Base-by-base conservation (phyloP, 2,113 vertebrate species). In the Talpa occidentalis region DNA sequence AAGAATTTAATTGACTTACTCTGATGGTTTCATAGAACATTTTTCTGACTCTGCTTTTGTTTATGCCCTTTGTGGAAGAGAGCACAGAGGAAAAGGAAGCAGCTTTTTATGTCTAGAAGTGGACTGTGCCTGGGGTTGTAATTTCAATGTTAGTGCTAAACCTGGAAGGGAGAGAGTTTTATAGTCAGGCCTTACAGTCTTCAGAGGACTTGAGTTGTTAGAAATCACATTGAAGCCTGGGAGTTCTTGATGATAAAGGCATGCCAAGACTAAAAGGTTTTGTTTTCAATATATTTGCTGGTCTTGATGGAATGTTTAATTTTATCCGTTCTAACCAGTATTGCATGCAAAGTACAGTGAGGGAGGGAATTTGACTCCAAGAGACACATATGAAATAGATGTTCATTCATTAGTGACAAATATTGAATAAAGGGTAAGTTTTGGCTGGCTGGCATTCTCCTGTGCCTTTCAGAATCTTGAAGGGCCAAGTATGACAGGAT, bases 11-110 rank as follows among this genome's bases (percentile, higher is more conserved):
- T 40, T 64, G 35, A 14, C 54, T 73, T n/a, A n/a, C 17, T 85
- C 42, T 88, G 24, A 8, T 15, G 19, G 6, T 59, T 74, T 79
- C 74, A 67, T 12, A n/a, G 2, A 40, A 16, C 21, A 47, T 17
- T 49, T 32, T 78, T 69, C 52, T 62, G 9, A 49, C 56, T 86
- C 69, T 52, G 6, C n/a, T 67, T 87, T 72, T 30, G 19, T 47
- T 81, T 47, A 40, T 90, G 40, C 42, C 59, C n/a, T 76, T 37
- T 74, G 16, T 64, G 37, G 49, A 82, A 83, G 26, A 94, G 28
- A 82, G 10, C 28, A 56, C 9, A 40, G 21, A 30, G 40, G 19
- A 81, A 42, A 91, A 15, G 59, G 17, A 40, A 86, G 42, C 44
- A 86, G 24, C 11, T 26, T 59, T 83, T 86, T 30, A 35, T 62